Evolutionary conservation across 2,797 vertebrate genomes (phyloP), one percentile per base, ranked within the genome.

Genomic region (Philypnodon macrostomus): DNA sequence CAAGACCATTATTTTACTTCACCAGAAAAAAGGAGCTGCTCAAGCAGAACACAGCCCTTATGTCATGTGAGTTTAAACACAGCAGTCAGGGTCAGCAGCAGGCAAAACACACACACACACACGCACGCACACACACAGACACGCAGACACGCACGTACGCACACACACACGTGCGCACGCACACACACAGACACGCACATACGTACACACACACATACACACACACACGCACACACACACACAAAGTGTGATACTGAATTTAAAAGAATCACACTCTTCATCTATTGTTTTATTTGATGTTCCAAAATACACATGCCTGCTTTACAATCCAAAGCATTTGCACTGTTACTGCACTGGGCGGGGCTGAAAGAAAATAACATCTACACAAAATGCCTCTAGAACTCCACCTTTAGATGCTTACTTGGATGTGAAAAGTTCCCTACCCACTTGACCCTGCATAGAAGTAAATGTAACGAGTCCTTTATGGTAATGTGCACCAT

Each of bases 1-100:
- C 59, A 61, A 73, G 64, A 53, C 78, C 65, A 61, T 83, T 71
- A 83, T 86, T 79, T 74, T 54, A 57, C 63, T 73, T 61, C 67
- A 79, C 66, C 54, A 64, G 49, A 48, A 64, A 52, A 47, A 64
- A 58, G 61, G 47, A 45, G 17, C 55, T 35, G 17, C 52, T 74
- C 50, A 45, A 47, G 69, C 69, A 79, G 64, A 77, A 60, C 63
- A 17, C 42, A 1, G 9, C 39, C 47, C 48, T 56, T 66, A 46
- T 50, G 67, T 81, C 70, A 61, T 62, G 41, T 45, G 63, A 53
- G 58, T 80, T 69, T 75, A 68, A 76, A 60, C 71, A 62, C 52
- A 29, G 24, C n/a, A 42, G 51, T 53, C 30, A 30, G 46, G 60
- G 67, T 73, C 57, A 58, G 13, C 39, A 19, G 44, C 53, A 61